Conservation (phyloP, 2,113 vertebrate species). For the Pachyramphus minor region DNA sequence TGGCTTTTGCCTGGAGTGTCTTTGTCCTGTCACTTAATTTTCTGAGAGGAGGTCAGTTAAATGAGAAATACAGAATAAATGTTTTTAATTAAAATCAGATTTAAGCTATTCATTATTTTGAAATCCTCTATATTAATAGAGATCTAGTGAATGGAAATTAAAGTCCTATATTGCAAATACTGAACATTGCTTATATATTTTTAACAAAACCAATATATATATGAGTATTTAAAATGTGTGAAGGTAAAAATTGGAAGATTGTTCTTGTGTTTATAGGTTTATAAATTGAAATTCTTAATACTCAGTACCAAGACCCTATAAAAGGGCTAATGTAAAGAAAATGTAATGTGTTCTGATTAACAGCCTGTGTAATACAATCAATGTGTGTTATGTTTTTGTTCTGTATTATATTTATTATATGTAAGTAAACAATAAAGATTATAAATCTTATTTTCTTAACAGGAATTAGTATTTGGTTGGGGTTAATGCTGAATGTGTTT, state of each 20-base stretch:
- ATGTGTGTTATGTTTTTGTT: conserved; percentile 54
- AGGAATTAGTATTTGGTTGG: conserved; percentile 29
- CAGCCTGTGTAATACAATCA: conserved; percentile 50
- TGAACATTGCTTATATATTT: conserved; percentile 52
- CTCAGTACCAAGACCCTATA: conserved; percentile 42
- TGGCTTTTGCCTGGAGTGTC: neutral
- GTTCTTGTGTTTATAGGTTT: conserved; percentile 10
- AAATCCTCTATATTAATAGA: conserved; percentile 26
- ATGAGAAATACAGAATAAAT: conserved; percentile 1
- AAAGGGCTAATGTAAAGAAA: conserved; percentile 54
- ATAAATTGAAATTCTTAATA: neutral
- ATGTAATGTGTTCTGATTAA: conserved; percentile 40
- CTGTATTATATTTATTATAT: conserved; percentile 56
- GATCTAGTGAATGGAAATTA: conserved; percentile 24
- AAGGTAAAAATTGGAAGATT: neutral
- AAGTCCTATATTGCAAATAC: conserved; percentile 43
- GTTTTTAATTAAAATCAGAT: conserved; percentile 53
- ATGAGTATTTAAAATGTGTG: neutral
- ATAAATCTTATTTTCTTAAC: conserved; percentile 45
- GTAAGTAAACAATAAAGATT: conserved; percentile 52
- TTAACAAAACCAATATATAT: conserved; percentile 22
- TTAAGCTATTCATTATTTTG: conserved; percentile 42
- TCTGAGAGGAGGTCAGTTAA: neutral
- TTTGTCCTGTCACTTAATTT: conserved; percentile 27
- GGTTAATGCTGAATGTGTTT: neutral